Percentiles rank a stretch among this genome's conserved stretches.
Conservation (phyloP, 2,797 vertebrate species). For the Sebastes miniatus region DNA sequence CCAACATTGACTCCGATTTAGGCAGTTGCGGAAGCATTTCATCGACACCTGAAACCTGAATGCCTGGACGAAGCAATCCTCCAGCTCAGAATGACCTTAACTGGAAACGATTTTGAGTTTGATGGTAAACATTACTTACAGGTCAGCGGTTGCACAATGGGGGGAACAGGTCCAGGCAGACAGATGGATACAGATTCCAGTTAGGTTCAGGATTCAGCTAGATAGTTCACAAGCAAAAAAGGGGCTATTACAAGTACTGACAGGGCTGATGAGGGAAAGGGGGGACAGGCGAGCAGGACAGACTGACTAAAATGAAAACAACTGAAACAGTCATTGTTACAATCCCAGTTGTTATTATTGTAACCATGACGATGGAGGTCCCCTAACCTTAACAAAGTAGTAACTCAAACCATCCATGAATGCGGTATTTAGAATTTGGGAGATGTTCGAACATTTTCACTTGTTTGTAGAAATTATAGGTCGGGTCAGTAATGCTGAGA, state of each 20-base stretch:
- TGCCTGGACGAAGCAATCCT: too few species aligned
- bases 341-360: not conserved
- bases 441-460: not conserved
- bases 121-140: too few species aligned
- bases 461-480: too few species aligned
- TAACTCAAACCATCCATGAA: not conserved
- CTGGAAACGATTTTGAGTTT: too few species aligned
- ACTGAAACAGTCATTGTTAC: not conserved
- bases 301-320: not conserved
- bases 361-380: not conserved
- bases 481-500: too few species aligned
- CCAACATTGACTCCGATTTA: not conserved
- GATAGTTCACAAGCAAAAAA: not conserved
- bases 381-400: not conserved
- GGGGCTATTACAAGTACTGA: not conserved
- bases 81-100: too few species aligned
- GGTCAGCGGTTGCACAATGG: too few species aligned
- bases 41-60: too few species aligned
- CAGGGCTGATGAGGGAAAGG: not conserved
- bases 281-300: not conserved
- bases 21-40: too few species aligned
- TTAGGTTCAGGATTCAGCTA: not conserved
- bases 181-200: not conserved
- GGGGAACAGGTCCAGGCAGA: not conserved
- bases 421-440: not conserved